Percentiles rank a stretch among this genome's conserved stretches.
These are phyloP conservation scores for Sthenelais limicola DNA, from an alignment of 2,888 invertebrate species.

Conservation along the genomic window DNA sequence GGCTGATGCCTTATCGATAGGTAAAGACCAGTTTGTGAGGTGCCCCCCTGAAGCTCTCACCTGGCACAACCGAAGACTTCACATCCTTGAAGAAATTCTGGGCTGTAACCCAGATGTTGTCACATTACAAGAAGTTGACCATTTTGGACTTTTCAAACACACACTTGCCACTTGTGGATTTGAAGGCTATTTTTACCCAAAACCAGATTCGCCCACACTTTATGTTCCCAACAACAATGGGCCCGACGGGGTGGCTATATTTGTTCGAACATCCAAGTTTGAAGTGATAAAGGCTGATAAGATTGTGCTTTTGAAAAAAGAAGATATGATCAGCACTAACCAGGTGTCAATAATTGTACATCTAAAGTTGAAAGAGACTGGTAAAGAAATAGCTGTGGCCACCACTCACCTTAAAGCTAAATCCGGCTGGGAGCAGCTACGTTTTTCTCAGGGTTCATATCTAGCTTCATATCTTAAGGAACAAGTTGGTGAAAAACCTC, in stretches of 20 bases:
- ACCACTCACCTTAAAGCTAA: constrained; percentile 85
- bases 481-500: constrained; percentile 70
- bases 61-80: constrained; percentile 80
- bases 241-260: constrained; percentile 85
- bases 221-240: constrained; percentile 82
- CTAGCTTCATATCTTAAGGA: constrained; percentile 55
- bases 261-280: constrained; percentile 79
- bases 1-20: constrained; percentile 76
- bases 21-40: constrained; percentile 81
- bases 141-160: constrained; percentile 78
- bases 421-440: constrained; percentile 73
- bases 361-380: constrained; percentile 63
- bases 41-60: constrained; percentile 82
- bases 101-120: constrained; percentile 80
- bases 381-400: constrained; percentile 78
- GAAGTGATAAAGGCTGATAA: constrained; percentile 73
- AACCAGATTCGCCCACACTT: constrained; percentile 84
- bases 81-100: constrained; percentile 82
- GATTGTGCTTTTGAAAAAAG: constrained; percentile 53
- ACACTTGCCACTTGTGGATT: constrained; percentile 41
- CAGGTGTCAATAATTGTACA: constrained; percentile 76
- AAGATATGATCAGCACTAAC: constrained; percentile 55
- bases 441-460: constrained; percentile 60
- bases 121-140: constrained; percentile 85
- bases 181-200: constrained; percentile 80